A percentile compares a stretch with the other conserved stretches of the same genome.
phyloP scores from a whole-genome alignment of 2,888 invertebrate genomes.

The Molanna angustata region DNA sequence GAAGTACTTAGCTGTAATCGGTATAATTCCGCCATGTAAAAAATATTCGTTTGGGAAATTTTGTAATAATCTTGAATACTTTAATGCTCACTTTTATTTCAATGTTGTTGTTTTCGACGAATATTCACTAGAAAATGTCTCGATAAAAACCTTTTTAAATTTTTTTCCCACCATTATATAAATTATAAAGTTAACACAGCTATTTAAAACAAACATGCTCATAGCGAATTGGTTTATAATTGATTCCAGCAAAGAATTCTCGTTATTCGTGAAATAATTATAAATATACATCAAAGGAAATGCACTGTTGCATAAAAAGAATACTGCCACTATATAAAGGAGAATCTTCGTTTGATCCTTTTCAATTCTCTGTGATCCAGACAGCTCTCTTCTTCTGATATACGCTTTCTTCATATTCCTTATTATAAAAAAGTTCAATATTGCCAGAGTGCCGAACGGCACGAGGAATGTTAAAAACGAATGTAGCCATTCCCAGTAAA shows the following conservation, averaged over 20 bases:
- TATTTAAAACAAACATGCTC: conserved; percentile 7
- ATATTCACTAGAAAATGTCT: background rate
- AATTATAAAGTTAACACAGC: conserved; percentile 6
- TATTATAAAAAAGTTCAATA: background rate
- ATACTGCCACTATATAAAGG: conserved; percentile 2
- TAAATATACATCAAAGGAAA: conserved; percentile 2
- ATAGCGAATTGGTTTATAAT: conserved; percentile 3
- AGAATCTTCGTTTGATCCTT: conserved; percentile 9
- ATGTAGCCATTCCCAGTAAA: conserved; percentile 9
- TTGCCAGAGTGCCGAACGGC: background rate
- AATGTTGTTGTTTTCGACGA: no score
- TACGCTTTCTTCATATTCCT: conserved; percentile 1
- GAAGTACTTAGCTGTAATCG: no score
- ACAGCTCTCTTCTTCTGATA: background rate
- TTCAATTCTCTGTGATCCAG: background rate
- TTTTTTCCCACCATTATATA: conserved; percentile 2
- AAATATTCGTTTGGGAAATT: background rate
- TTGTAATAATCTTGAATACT: background rate
- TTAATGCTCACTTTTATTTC: background rate
- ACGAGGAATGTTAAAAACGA: conserved; percentile 4
- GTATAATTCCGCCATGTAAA: no score
- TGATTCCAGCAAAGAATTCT: background rate
- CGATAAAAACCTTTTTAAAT: conserved; percentile 2
- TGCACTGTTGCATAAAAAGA: background rate
- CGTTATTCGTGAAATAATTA: background rate